Percentiles rank a stretch among this genome's conserved stretches.
These are phyloP conservation scores for Aphrocallistes beatrix DNA, from an alignment of 37 sponge, comb jelly and placozoan genomes.

Conservation along the genomic window DNA sequence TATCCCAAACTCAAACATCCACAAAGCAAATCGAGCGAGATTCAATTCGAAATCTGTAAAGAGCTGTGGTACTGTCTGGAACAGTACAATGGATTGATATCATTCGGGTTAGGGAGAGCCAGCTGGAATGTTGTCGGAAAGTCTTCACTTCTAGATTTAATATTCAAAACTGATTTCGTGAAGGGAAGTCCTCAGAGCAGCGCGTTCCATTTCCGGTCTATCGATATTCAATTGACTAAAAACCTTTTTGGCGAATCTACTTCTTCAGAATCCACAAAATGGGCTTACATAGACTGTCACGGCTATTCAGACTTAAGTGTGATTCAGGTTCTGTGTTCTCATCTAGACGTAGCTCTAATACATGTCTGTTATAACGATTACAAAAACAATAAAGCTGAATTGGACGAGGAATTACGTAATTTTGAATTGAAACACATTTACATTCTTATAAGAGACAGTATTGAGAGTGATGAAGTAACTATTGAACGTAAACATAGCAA, in stretches of 20 bases:
- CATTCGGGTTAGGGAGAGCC: conserved; percentile 15
- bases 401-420: too few species aligned
- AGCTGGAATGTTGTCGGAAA: not conserved
- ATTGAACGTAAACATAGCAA: too few species aligned
- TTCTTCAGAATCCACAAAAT: not conserved
- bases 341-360: not conserved
- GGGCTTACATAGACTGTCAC: conserved; percentile 8
- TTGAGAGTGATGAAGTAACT: too few species aligned
- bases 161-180: not conserved
- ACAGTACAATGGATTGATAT: not conserved
- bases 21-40: too few species aligned
- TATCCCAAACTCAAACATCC: not conserved
- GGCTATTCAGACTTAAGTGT: not conserved
- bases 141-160: not conserved
- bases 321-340: not conserved
- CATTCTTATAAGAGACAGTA: too few species aligned
- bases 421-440: too few species aligned
- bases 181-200: not conserved
- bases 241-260: not conserved
- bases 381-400: too few species aligned
- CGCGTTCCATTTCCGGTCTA: not conserved
- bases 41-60: not conserved
- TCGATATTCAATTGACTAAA: not conserved
- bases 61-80: not conserved
- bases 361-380: not conserved